These are phyloP conservation scores for Onychorhynchus coronatus DNA, from an alignment of 2,113 vertebrate species.

Conservation along the genomic window DNA sequence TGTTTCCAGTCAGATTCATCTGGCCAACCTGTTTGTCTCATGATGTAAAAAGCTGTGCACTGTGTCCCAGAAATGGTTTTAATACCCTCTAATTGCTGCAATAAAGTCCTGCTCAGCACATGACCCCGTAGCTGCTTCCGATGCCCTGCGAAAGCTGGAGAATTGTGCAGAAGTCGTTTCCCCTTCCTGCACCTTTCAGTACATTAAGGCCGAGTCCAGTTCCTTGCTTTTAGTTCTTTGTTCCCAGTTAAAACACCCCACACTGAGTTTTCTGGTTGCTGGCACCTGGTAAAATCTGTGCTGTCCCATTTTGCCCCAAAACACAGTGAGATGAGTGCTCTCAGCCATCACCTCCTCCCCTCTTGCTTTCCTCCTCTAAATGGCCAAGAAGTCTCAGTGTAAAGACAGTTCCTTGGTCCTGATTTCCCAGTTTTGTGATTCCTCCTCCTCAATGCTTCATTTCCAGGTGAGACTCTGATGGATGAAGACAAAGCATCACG, in stretches of 20 bases:
- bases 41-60: background rate
- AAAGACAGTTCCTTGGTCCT: background rate
- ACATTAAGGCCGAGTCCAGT: background rate
- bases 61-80: background rate
- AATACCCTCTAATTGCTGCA: conserved; percentile 2
- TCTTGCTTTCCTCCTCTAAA: background rate
- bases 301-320: background rate
- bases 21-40: background rate
- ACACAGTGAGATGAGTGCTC: background rate
- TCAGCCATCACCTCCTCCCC: background rate
- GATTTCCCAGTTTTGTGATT: background rate
- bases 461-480: conserved; percentile 39
- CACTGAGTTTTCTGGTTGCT: background rate
- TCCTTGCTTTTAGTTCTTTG: background rate
- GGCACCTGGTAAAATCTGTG: background rate
- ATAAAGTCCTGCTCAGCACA: background rate
- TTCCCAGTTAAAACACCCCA: background rate
- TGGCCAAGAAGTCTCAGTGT: background rate
- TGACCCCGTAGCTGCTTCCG: background rate
- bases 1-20: background rate
- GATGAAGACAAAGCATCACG: background rate
- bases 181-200: background rate
- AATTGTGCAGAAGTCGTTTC: background rate
- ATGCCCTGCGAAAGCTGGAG: background rate
- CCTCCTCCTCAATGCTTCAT: background rate